Evolutionary conservation across 2,113 vertebrate species (phyloP).

Genomic region (Tichodroma muraria): DNA sequence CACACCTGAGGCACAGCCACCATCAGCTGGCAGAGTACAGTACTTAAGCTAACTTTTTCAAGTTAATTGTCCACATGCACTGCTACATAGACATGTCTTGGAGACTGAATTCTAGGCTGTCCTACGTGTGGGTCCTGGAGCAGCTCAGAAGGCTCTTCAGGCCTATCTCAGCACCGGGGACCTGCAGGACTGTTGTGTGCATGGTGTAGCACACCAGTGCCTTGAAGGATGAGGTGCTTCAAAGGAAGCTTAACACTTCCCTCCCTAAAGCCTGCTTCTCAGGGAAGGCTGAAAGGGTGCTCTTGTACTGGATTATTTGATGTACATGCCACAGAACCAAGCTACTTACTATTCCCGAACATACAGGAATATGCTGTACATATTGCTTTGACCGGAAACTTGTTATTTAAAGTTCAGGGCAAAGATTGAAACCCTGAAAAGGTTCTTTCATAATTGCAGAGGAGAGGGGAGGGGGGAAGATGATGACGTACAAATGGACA

Average conservation of each 20-base stretch:
- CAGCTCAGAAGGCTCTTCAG: background rate
- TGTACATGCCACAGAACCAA: background rate
- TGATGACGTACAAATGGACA: fast-evolving
- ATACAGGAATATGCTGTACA: background rate
- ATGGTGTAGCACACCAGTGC: background rate
- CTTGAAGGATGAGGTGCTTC: background rate
- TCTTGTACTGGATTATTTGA: background rate
- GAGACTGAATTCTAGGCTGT: background rate
- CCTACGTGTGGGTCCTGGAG: background rate
- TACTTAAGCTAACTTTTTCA: background rate
- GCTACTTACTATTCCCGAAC: background rate
- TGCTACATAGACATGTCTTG: background rate
- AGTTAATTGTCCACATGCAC: background rate
- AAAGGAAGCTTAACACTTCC: background rate
- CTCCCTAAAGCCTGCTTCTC: background rate
- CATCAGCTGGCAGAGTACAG: background rate
- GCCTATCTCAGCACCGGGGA: background rate
- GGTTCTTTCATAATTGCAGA: background rate
- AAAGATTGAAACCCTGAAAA: background rate
- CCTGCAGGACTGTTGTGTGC: background rate
- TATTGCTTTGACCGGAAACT: background rate
- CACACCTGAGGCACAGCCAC: background rate
- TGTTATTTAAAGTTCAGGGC: slow-evolving; percentile 9
- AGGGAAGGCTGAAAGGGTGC: background rate
- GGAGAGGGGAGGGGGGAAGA: fast-evolving